Base-by-base conservation (phyloP, 2,888 invertebrate species). In the Chaitophorus viminalis region DNA sequence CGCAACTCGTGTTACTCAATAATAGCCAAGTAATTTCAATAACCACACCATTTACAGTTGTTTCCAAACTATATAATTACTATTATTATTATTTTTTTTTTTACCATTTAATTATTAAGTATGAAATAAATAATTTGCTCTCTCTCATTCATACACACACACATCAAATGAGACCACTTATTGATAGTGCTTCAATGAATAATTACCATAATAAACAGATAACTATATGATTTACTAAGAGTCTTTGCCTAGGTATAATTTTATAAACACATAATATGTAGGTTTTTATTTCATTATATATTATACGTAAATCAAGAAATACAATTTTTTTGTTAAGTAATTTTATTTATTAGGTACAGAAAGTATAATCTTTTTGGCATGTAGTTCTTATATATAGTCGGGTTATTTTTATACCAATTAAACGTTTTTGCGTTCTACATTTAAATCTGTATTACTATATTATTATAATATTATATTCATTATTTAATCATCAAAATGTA, bases 361-460 rank as follows among this genome's bases (percentile, higher is more conserved):
- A 79, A 79, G 60, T 79, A 21, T 54, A 65, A 78, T 78, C 78
- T 78, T 29, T 78, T 29, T 78, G 4, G 60, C 52, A 31, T 52
- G 31, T 52, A 52, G 9, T 77, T 54, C 31, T n/a, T n/a, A n/a
- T n/a, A 25, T 60, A 25, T 60, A 60, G 5, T 60, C 60, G 11
- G 77, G 54, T 77, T 21, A 31, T 54, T 54, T 33, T 31, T 21
- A 18, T 46, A 60, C 65, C n/a, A 33, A 65, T 65, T 17, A 79
- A 79, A 54, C 25, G 11, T 18, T n/a, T 39, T 76, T 76, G 76
- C 52, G 14, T 46, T 8, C 29, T 77, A 31, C 25, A 68, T 68
- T 68, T n/a, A n/a, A 68, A 68, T 68, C 11, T 60, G 18, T 31
- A 72, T 9, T n/a, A 33, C 33, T 72, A 33, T 18, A 4, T 9